Base-by-base conservation (phyloP, 2,888 invertebrate genomes). In the Hydraecia micacea region DNA sequence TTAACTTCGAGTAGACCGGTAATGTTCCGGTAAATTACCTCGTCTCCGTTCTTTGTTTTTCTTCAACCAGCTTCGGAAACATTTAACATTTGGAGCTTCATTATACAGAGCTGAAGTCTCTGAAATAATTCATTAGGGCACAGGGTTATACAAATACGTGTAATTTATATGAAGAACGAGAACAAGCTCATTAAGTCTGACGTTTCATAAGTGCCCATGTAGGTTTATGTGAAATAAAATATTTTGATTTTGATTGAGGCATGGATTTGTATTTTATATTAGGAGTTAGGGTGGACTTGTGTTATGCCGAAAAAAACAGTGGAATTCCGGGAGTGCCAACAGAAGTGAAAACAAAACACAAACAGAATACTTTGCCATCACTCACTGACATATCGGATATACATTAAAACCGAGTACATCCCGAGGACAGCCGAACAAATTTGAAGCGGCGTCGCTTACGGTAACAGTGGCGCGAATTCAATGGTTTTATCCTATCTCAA, bases 1-100 rank as follows among this genome's bases (percentile, higher is more conserved):
- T 86, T 86, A 72, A 83, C 73, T 86, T 76, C 36, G 63, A 79
- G 71, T 66, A 42, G 36, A 86, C 68, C 55, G 55, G 71, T 75
- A 83, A 85, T 79, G 80, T 86, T 60, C 79, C 67, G 42, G 42
- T 74, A 84, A 86, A 76, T 85, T 76, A 72, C 60, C 66, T 78
- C 15, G 58, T 74, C 71, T 52, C 21, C 28, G 60, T 71, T 74
- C 66, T 70, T 75, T 83, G 79, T 86, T 79, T 85, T 86, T 86
- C 83, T 78, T 72, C 46, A 74, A 78, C 55, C 68, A 70, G 79
- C 36, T 79, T 78, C 62, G 63, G 72, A 79, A 75, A 75, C 65
- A 74, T 78, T 77, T 65, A 75, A 77, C 52, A 63, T 75, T 83
- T 32, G 55, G 28, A 67, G 75, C 52, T 71, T 82, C 81, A 70